Base-by-base conservation (phyloP, 2,888 invertebrate species). In the Phyllotreta striolata region DNA sequence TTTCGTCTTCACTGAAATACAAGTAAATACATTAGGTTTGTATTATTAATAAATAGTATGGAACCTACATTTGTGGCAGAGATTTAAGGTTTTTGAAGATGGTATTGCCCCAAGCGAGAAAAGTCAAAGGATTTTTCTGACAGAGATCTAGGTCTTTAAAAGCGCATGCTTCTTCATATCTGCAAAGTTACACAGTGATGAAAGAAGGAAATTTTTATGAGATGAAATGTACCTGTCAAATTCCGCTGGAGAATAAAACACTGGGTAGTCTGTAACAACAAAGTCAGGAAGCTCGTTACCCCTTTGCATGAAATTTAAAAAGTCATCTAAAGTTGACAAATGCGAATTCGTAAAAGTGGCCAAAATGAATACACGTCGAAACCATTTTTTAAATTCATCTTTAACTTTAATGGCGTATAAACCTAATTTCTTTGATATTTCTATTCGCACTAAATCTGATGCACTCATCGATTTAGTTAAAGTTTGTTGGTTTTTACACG, bases 291-390 rank as follows among this genome's bases (percentile, higher is more conserved):
- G 75, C 3, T 67, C 63, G n/a, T 68, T 66, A n/a, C 62, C 55
- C 58, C 70, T 55, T 9, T 66, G 56, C 14, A 74, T 66, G 55
- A 64, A 62, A 5, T 63, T 66, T 52, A 79, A 73, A 62, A 70
- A 76, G 24, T 75, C 74, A 24, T 70, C 66, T 6, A 73, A 68
- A 44, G 73, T 70, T 4, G 64, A 43, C 49, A 76, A 70, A 14
- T 69, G 68, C 1, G 67, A 57, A 62, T 77, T 77, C 14, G 75
- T 72, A 54, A 76, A 77, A 34, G 76, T 75, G 54, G 73, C 77
- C 43, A 79, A 64, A 10, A 77, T 46, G 69, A 73, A 78, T 7
- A 71, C 54, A 58, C 74, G 72, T 58, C 72, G 64, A 35, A 80
- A 72, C 6, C 72, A 63, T 6, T 74, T 66, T 43, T 62, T 60